A percentile compares a stretch with the other conserved stretches of the same genome.
Evolutionary conservation across 2,113 vertebrate species (phyloP).

Genomic region (Hipposideros armiger): DNA sequence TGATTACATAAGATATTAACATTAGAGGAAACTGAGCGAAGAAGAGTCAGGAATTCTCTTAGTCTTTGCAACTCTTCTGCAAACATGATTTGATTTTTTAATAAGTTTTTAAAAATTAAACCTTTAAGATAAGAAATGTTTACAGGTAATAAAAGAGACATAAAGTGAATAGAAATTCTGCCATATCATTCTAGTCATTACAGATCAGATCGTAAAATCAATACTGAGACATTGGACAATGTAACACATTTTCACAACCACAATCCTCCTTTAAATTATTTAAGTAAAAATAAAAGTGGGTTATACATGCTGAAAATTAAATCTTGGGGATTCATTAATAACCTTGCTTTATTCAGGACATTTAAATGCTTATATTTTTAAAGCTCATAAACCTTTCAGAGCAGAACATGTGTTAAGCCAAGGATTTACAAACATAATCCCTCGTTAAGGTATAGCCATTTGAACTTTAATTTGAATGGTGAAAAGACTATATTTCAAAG

Average conservation of each 20-base stretch:
- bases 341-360: not conserved
- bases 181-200: not conserved
- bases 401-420: not conserved
- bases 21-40: not conserved
- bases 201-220: not conserved
- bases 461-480: constrained; percentile 49
- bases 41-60: not conserved
- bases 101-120: not conserved
- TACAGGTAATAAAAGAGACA: not conserved
- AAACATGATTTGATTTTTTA: not conserved
- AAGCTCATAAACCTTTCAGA: not conserved
- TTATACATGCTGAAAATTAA: not conserved
- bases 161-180: not conserved
- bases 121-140: not conserved
- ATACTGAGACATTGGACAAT: not conserved
- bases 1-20: not conserved
- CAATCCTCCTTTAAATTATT: not conserved
- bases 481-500: constrained; percentile 20
- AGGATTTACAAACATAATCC: constrained; percentile 20
- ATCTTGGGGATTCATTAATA: not conserved
- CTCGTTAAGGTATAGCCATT: not conserved
- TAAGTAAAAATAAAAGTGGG: not conserved
- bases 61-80: not conserved
- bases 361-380: not conserved
- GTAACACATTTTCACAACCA: not conserved